Evolutionary conservation across 2,797 vertebrate genomes (phyloP), one percentile per base, ranked within the genome.

Genomic region (Microtus agrestis): DNA sequence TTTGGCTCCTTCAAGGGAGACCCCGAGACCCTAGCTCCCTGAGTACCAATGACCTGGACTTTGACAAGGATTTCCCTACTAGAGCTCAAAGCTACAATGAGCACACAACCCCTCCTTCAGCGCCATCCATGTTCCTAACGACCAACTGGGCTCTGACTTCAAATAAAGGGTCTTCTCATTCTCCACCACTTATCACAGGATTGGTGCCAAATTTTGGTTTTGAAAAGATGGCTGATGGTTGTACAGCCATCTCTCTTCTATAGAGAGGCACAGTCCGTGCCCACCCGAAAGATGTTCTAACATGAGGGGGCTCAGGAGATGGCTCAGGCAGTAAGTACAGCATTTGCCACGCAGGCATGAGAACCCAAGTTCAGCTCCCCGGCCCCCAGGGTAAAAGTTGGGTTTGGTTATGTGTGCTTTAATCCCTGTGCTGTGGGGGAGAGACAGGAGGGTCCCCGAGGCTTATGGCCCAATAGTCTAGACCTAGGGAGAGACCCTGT

Each of bases 61-160:
- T 63, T 23, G 4, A 43, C 40, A 56, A 43, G 11, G 34, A 23
- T 67, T 37, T 40, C 21, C 34, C 2, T 0, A 0, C 15, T 29
- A 13, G 29, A 3, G 14, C 59, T 17, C 74, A 6, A 1, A 21
- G 82, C 59, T 27, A 0, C 29, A 11, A 29, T 37, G 23, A 51
- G 89, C 48, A 25, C 27, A 17, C 29, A 48, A 61, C 63, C 14
- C 31, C 73, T 71, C n/a, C 46, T 40, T 77, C 48, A 61, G 11
- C 3, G 19, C 0, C 0, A 13, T 5, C 31, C 1, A 9, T 6
- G 71, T 27, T 63, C 81, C 43, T 19, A 29, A 43, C 0, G 13
- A 67, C 15, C 34, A 29, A 21, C 5, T 34, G 34, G 25, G 76
- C 65, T 88, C 65, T 21, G 19, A 23, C 6, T 81, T 89, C 48